Conservation (phyloP, 1,140 invertebrate genomes). For the Aricia agestis region DNA sequence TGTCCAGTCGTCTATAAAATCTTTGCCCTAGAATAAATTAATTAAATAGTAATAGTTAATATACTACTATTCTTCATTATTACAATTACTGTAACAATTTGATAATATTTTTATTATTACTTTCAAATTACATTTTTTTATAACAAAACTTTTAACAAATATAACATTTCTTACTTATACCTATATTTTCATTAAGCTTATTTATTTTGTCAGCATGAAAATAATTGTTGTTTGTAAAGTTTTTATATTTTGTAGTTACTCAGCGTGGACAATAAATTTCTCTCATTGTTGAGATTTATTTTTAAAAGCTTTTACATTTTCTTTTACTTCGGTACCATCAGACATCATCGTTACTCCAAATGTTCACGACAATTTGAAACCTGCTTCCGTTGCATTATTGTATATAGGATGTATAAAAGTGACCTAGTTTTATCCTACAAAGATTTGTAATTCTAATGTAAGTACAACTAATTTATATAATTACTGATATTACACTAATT, state of each 20-base stretch:
- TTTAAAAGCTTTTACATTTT: conserved; percentile 7
- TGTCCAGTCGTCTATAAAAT: too few relatives aligned
- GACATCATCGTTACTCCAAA: neutral
- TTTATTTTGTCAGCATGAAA: neutral
- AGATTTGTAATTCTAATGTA: too few relatives aligned
- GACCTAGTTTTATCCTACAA: too few relatives aligned
- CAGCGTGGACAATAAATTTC: conserved; percentile 7
- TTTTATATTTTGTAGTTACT: conserved; percentile 10
- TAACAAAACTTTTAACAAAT: neutral
- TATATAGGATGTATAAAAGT: too few relatives aligned
- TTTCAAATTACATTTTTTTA: too few relatives aligned
- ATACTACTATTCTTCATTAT: too few relatives aligned
- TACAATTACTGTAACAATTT: too few relatives aligned
- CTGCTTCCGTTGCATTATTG: neutral
- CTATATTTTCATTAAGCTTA: neutral
- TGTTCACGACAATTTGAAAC: neutral
- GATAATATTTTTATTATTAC: too few relatives aligned
- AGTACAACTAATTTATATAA: too few relatives aligned
- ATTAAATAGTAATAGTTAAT: too few relatives aligned
- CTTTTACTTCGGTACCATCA: neutral
- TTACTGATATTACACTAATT: too few relatives aligned
- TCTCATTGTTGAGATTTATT: conserved; percentile 10
- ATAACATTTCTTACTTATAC: neutral
- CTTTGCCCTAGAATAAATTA: too few relatives aligned
- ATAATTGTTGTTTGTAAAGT: conserved; percentile 2